These are phyloP conservation scores for Platichthys stellatus DNA, from an alignment of 2,113 vertebrate genomes.

Conservation along the genomic window DNA sequence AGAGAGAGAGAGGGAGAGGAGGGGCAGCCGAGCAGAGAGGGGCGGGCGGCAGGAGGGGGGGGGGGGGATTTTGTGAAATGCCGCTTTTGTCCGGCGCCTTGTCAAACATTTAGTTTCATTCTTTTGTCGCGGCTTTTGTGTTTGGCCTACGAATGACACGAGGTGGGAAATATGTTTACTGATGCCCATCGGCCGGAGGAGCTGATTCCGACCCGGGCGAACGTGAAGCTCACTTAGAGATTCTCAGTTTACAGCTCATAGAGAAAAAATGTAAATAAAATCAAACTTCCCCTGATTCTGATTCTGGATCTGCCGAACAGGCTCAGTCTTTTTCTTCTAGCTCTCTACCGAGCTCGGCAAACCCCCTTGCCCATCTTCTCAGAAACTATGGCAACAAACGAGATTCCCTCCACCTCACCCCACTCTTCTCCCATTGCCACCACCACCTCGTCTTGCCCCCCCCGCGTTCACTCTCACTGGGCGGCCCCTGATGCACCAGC, in stretches of 20 bases:
- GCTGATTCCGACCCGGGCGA: conserved; percentile 14
- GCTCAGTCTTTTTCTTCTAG: not conserved
- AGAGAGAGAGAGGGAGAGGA: conserved; percentile 2
- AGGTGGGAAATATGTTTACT: conserved; percentile 33
- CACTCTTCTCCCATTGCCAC: conserved; percentile 41
- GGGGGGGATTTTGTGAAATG: conserved; percentile 63
- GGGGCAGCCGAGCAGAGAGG: not conserved
- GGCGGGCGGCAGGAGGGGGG: not conserved
- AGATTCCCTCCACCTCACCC: conserved; percentile 37
- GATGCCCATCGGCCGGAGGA: not conserved
- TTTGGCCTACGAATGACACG: conserved; percentile 57
- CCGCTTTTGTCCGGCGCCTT: conserved; percentile 69
- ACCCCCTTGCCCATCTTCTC: conserved; percentile 51
- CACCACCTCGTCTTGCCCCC: conserved; percentile 55
- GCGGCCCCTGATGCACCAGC: conserved; percentile 78
- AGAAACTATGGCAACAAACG: conserved; percentile 77
- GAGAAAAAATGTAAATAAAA: not conserved
- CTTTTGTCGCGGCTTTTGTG: conserved; percentile 63
- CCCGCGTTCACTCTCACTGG: conserved; percentile 53
- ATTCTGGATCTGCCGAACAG: conserved; percentile 7
- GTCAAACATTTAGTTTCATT: conserved; percentile 77
- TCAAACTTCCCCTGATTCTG: conserved; percentile 8
- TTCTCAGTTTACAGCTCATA: not conserved
- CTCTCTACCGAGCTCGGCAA: conserved; percentile 54
- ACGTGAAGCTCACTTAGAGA: not conserved